Conservation (phyloP, 2,888 invertebrate genomes). For the Lepidochitona cinerea region DNA sequence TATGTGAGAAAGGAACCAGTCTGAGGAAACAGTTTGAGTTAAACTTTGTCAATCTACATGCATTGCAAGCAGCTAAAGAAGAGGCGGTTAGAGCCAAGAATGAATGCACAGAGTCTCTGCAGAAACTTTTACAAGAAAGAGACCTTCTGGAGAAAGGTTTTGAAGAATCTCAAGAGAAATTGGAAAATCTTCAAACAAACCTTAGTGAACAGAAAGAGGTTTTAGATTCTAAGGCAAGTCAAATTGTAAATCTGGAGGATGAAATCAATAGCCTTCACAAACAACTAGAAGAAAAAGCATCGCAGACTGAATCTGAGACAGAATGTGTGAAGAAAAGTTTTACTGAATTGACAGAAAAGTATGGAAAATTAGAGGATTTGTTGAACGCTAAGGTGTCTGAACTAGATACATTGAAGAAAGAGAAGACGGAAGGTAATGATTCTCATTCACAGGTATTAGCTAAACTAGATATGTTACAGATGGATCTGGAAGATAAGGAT, state of each 20-base stretch:
- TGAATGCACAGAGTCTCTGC: neutral
- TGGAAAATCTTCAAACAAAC: neutral
- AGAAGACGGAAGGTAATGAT: constrained; percentile 18
- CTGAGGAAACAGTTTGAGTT: neutral
- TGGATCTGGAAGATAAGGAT: constrained; percentile 30
- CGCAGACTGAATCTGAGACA: neutral
- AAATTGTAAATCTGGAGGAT: neutral
- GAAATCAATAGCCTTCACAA: constrained; percentile 5
- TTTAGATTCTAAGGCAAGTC: neutral
- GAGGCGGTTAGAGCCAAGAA: neutral
- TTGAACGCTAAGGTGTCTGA: constrained; percentile 15
- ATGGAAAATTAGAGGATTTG: constrained; percentile 18
- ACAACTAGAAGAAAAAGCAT: constrained; percentile 14
- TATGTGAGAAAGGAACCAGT: neutral
- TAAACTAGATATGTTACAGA: constrained; percentile 37
- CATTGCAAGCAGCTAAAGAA: neutral
- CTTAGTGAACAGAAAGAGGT: neutral
- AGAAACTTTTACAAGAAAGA: neutral
- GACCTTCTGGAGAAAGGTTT: neutral
- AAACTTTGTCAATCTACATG: neutral
- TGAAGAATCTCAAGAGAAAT: neutral
- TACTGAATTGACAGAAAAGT: constrained; percentile 8
- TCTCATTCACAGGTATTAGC: constrained; percentile 22
- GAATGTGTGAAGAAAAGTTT: constrained; percentile 8
- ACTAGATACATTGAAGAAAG: constrained; percentile 14